Percentiles rank a stretch among this genome's conserved stretches.
phyloP scores from a whole-genome alignment of 2,797 vertebrate species.

The Sebastes kiyomatsui region DNA sequence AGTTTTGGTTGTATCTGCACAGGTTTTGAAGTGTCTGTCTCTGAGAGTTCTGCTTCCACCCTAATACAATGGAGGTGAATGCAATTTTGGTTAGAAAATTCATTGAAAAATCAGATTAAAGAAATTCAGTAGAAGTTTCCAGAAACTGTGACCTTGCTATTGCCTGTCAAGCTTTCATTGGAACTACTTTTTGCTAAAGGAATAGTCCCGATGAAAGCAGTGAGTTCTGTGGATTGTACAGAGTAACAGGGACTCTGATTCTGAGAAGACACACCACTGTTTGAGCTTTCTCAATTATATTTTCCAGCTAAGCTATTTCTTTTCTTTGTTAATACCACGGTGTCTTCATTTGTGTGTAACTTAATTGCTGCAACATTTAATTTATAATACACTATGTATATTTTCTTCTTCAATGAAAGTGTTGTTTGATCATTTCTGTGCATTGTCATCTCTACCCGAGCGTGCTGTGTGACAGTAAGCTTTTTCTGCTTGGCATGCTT shows the following conservation, averaged over 20 bases:
- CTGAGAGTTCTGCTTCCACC: neutral
- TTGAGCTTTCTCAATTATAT: neutral
- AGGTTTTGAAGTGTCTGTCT: neutral
- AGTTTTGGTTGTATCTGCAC: neutral
- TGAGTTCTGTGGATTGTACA: neutral
- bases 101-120: too few relatives aligned
- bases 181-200: neutral
- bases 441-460: neutral
- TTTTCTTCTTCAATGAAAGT: neutral
- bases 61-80: neutral
- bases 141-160: neutral
- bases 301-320: neutral
- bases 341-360: neutral
- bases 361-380: neutral
- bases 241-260: neutral
- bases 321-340: neutral
- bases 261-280: neutral
- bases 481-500: conserved; percentile 64
- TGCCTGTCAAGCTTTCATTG: neutral
- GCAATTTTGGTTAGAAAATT: neutral
- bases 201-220: neutral
- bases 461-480: conserved; percentile 18
- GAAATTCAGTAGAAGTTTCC: neutral
- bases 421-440: conserved; percentile 1
- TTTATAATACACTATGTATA: neutral